Conservation (phyloP, 2,113 vertebrate genomes). For the Cinclus cinclus region DNA sequence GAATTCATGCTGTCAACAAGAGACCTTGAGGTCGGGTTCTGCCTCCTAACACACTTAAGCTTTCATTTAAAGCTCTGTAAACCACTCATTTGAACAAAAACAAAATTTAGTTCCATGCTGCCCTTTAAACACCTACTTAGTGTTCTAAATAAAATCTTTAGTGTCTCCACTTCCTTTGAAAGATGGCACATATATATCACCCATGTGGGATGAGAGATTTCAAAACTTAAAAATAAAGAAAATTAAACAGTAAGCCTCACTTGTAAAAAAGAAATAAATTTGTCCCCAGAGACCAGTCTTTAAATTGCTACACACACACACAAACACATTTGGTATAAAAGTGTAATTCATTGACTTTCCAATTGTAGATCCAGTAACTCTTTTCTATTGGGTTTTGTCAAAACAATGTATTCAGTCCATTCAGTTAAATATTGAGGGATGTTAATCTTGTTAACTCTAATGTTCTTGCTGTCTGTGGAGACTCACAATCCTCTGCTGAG, state of each 20-base stretch:
- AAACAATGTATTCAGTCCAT: background rate
- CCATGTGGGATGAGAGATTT: background rate
- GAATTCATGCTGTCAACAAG: background rate
- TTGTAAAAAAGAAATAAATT: background rate
- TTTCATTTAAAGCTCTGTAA: background rate
- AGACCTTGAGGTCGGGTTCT: background rate
- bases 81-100: background rate
- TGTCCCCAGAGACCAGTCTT: background rate
- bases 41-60: background rate
- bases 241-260: background rate
- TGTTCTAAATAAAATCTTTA: background rate
- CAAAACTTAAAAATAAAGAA: background rate
- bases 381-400: background rate
- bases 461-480: background rate
- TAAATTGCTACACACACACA: background rate
- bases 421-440: background rate
- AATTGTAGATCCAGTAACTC: background rate
- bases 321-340: background rate
- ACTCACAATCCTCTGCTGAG: background rate
- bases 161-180: background rate
- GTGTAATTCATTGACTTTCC: background rate
- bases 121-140: background rate
- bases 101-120: background rate
- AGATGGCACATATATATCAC: background rate
- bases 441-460: constrained; percentile 4